Conservation (phyloP, 2,888 invertebrate genomes). For the Phengaris alcon region DNA sequence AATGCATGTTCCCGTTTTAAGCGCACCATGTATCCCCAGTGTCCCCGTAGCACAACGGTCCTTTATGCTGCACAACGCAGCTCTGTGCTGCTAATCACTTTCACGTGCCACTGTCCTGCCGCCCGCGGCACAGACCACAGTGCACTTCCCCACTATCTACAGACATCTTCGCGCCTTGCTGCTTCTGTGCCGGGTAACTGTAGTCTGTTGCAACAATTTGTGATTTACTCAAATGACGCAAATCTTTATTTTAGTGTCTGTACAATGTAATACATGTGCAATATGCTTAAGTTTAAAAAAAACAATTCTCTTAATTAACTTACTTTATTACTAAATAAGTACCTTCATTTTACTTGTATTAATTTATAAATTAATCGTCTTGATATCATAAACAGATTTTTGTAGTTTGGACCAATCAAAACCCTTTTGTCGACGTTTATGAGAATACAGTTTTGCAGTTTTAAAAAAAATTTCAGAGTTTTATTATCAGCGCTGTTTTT, state of each 20-base stretch:
- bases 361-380: no score
- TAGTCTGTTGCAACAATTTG: not conserved
- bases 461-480: no score
- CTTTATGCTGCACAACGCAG: conserved; percentile 62
- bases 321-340: no score
- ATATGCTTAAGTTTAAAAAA: no score
- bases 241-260: not conserved
- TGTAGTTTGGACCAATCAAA: no score
- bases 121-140: conserved; percentile 59
- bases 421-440: no score
- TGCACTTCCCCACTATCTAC: conserved; percentile 1
- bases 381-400: no score
- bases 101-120: conserved; percentile 66
- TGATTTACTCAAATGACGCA: not conserved
- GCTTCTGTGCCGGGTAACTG: conserved; percentile 2
- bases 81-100: conserved; percentile 71
- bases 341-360: no score
- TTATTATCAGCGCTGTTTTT: no score
- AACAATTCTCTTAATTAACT: no score
- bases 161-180: not conserved
- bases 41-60: conserved; percentile 53
- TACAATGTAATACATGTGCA: no score
- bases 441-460: no score
- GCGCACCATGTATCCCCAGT: conserved; percentile 34
- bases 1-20: not conserved